Conservation (phyloP, 2,113 vertebrate species). For the Rhinolophus ferrumequinum region DNA sequence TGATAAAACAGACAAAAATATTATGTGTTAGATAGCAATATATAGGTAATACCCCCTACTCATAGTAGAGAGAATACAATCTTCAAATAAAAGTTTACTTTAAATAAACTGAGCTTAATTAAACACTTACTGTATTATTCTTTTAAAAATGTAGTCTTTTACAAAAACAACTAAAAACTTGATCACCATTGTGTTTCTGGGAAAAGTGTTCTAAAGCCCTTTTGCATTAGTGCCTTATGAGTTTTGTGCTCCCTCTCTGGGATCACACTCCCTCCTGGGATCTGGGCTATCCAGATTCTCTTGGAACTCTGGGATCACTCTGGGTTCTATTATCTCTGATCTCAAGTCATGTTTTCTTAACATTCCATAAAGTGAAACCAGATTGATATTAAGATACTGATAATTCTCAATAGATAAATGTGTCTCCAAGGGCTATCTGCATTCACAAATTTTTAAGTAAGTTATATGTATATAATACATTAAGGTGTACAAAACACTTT, state of each 20-base stretch:
- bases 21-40: not conserved
- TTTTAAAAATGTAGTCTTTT: not conserved
- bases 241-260: not conserved
- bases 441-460: conserved; percentile 9
- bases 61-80: not conserved
- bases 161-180: not conserved
- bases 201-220: not conserved
- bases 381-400: not conserved
- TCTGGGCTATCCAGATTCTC: not conserved
- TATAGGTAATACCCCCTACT: not conserved
- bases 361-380: not conserved
- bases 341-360: not conserved
- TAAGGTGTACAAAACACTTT: not conserved
- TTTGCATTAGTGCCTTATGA: not conserved
- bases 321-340: not conserved
- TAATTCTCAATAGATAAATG: not conserved
- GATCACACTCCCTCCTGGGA: not conserved
- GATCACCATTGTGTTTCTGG: not conserved
- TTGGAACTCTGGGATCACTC: not conserved
- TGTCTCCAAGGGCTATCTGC: not conserved
- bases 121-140: not conserved
- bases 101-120: not conserved
- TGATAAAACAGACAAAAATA: not conserved
- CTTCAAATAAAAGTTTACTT: not conserved
- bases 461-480: not conserved